Conservation (phyloP, 2,888 invertebrate genomes). For the Branchipolynoe longqiensis region DNA sequence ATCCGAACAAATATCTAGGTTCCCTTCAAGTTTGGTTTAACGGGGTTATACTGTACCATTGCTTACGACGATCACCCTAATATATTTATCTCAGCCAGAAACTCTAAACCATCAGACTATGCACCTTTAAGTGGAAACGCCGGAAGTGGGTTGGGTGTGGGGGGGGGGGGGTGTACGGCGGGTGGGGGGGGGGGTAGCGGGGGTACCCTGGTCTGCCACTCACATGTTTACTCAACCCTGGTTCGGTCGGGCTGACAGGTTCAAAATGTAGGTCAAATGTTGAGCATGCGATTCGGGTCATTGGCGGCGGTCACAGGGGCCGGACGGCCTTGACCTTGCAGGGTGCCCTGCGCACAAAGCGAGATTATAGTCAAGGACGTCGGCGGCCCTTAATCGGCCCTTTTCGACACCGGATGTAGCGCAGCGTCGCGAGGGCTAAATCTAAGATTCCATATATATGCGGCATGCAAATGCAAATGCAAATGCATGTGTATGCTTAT, state of each 20-base stretch:
- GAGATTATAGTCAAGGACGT: slow-evolving; percentile 29
- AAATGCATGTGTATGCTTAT: too few species aligned
- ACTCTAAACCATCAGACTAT: too few species aligned
- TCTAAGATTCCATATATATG: too few species aligned
- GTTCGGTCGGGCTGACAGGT: slow-evolving; percentile 34
- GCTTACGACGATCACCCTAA: too few species aligned
- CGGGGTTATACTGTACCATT: too few species aligned
- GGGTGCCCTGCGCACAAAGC: slow-evolving; percentile 2
- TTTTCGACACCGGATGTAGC: background rate
- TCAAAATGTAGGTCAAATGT: slow-evolving; percentile 57
- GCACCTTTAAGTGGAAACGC: background rate
- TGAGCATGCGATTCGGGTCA: slow-evolving; percentile 57
- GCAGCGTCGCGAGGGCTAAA: too few species aligned
- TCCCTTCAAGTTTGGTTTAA: too few species aligned
- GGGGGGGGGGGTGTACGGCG: slow-evolving; percentile 1
- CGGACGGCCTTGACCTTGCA: background rate
- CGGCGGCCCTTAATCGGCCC: background rate
- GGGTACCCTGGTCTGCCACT: background rate
- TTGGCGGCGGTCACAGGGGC: background rate
- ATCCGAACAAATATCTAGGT: too few species aligned
- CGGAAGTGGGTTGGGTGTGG: background rate
- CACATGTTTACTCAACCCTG: slow-evolving; percentile 11
- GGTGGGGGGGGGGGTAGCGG: background rate
- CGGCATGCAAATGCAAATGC: too few species aligned
- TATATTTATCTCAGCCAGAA: too few species aligned